These are phyloP conservation scores for Plagiodera versicolora DNA, from an alignment of 2,888 invertebrate species.

Conservation along the genomic window DNA sequence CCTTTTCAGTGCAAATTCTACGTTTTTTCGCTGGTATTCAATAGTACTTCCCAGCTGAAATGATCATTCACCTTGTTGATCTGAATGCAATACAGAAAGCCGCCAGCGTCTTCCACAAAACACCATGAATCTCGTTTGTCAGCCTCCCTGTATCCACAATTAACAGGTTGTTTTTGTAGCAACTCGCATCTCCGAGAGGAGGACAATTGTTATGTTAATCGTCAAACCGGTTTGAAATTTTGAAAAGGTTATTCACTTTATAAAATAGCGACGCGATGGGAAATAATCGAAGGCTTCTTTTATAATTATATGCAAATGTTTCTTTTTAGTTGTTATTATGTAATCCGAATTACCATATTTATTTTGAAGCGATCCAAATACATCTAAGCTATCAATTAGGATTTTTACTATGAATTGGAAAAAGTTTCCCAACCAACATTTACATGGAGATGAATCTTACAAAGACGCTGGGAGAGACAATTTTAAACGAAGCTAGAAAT, in stretches of 20 bases:
- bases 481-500: background rate
- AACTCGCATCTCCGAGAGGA: slow-evolving; percentile 44
- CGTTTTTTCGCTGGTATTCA: no score
- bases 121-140: slow-evolving; percentile 14
- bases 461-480: background rate
- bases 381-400: slow-evolving; percentile 34
- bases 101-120: slow-evolving; percentile 7
- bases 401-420: slow-evolving; percentile 29
- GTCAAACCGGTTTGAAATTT: slow-evolving; percentile 53
- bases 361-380: slow-evolving; percentile 40
- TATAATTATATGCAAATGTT: slow-evolving; percentile 44
- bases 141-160: slow-evolving; percentile 44
- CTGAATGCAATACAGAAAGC: background rate
- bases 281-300: slow-evolving; percentile 36
- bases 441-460: slow-evolving; percentile 18
- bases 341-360: slow-evolving; percentile 47
- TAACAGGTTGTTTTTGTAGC: slow-evolving; percentile 54
- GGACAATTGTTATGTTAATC: slow-evolving; percentile 57
- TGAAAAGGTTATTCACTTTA: slow-evolving; percentile 55
- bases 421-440: slow-evolving; percentile 27
- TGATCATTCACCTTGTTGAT: no score
- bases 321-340: slow-evolving; percentile 44
- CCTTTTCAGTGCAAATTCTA: no score
- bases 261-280: slow-evolving; percentile 47
- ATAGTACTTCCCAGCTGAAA: no score